Evolutionary conservation across 2,113 vertebrate genomes (phyloP), one percentile per base, ranked within the genome.

Genomic region (Gila orcuttii): DNA sequence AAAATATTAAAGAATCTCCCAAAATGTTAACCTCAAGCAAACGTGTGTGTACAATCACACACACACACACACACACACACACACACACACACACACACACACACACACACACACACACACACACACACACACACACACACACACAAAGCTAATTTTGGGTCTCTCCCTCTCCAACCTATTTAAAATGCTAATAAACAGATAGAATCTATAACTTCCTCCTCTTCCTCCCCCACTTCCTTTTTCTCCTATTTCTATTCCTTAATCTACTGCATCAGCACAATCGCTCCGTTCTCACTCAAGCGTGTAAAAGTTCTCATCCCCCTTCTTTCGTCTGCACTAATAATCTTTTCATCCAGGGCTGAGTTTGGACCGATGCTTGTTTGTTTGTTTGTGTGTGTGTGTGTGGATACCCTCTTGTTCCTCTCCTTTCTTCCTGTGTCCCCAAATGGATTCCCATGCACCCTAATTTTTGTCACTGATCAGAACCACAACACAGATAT

Each of bases 391-490:
- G 36, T 71, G 74, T 77, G 75, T 79, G 71, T 59, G 85, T 76
- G 62, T 79, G 79, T 76, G 69, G 4, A 25, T 83, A 62, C 69
- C 83, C 74, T 31, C 78, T 64, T 31, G 13, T 13, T 60, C 64
- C 12, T 69, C 66, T 68, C 15, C 69, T 87, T 83, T 60, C 81
- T 92, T 93, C 92, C 92, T 92, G 92, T 85, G 87, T 39, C 6
- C 8, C 39, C 93, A 94, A 92, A 94, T 92, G 93, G 92, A 84
- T 86, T 90, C 82, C 88, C 88, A 75, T 88, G 83, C 86, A 87
- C 88, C 85, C 84, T 77, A 55, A 66, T 79, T 82, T 74, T 75
- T 31, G 68, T 78, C 59, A 87, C 36, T 25, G 82, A 73, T 73
- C 68, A 82, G 13, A 85, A 21, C 6, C 6, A 45, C 64, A 69